These are phyloP conservation scores for Oceanodroma leucorhoa DNA, from an alignment of 2,797 vertebrate species.

Conservation along the genomic window DNA sequence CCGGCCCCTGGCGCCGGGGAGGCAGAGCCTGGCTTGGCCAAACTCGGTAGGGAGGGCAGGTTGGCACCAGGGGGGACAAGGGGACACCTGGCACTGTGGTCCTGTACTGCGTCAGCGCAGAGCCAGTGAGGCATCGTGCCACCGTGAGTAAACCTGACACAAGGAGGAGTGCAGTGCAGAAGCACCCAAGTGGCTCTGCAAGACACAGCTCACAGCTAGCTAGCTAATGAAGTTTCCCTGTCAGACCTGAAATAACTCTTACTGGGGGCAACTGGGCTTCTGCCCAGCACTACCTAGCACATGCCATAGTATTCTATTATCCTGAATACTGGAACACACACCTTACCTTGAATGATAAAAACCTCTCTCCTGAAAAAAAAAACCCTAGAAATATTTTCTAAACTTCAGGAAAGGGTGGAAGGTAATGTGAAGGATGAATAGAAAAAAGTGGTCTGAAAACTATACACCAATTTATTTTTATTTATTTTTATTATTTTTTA, in stretches of 20 bases:
- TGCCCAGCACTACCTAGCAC: background rate
- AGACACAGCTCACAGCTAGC: background rate
- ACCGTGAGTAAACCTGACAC: background rate
- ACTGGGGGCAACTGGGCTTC: background rate
- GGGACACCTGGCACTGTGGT: background rate
- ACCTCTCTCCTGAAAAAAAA: background rate
- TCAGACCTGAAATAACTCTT: background rate
- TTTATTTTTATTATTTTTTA: background rate
- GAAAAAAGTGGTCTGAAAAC: background rate
- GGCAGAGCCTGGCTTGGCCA: background rate
- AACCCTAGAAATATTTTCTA: background rate
- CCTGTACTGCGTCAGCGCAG: background rate
- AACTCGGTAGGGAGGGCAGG: accelerated
- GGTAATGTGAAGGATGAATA: accelerated
- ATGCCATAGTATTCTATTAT: background rate
- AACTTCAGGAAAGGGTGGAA: background rate
- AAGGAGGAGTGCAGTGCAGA: accelerated
- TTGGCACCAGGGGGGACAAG: accelerated
- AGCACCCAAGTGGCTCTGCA: background rate
- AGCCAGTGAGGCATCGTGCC: accelerated
- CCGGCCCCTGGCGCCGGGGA: accelerated
- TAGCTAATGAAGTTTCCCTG: background rate
- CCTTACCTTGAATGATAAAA: background rate
- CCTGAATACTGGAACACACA: background rate
- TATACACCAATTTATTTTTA: accelerated